These are phyloP conservation scores for Gobio gobio DNA, from an alignment of 2,113 vertebrate species.

Conservation along the genomic window DNA sequence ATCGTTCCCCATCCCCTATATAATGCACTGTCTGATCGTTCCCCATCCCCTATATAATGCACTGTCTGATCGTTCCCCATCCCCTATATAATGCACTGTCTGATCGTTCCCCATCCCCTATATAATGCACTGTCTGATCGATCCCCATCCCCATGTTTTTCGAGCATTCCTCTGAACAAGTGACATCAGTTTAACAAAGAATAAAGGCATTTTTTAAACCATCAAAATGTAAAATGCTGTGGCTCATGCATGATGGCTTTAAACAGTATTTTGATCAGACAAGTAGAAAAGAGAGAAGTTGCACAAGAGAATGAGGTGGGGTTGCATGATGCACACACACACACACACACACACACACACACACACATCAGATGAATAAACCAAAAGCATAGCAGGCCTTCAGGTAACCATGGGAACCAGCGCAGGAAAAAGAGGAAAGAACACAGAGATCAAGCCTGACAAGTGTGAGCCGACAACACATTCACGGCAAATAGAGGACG, in stretches of 20 bases:
- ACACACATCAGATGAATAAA: constrained; percentile 26
- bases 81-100: too few species aligned
- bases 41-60: too few species aligned
- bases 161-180: too few species aligned
- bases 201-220: too few species aligned
- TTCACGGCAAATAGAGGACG: neutral
- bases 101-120: too few species aligned
- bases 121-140: too few species aligned
- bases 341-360: neutral
- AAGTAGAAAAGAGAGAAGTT: neutral
- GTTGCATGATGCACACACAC: neutral
- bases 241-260: neutral
- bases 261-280: neutral
- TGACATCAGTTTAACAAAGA: too few species aligned
- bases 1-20: too few species aligned
- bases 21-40: too few species aligned
- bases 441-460: constrained; percentile 26
- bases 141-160: too few species aligned
- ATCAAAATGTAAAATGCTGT: too few species aligned
- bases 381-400: constrained; percentile 62
- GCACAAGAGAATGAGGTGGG: neutral
- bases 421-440: constrained; percentile 36
- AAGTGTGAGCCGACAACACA: constrained; percentile 2
- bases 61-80: too few species aligned
- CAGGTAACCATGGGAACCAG: constrained; percentile 74